Base-by-base conservation (phyloP, 2,113 vertebrate genomes). In the Hippocampus comes region DNA sequence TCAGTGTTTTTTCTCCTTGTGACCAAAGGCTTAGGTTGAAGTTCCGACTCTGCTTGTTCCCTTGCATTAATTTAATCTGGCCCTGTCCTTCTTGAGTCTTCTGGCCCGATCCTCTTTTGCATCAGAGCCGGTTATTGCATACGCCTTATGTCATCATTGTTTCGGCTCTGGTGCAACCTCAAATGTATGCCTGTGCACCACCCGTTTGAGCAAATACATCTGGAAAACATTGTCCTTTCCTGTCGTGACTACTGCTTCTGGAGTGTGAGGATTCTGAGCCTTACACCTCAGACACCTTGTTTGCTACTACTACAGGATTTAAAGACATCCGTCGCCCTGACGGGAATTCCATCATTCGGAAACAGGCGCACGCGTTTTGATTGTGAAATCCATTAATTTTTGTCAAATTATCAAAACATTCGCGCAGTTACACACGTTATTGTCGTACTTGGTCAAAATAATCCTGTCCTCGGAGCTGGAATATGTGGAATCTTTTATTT, bases 61-160 rank as follows among this genome's bases (percentile, higher is more conserved):
- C 84, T 90, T 86, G 90, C 84, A 91, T 91, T 91, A 91, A 87
- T 86, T 78, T 91, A 92, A 92, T 92, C 91, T 90, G 74, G 57
- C 80, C 86, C 86, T 89, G 86, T 89, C 87, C 87, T 89, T 77
- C 86, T 77, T 78, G 71, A 72, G 77, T 80, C 76, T 53, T 75
- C 67, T 60, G 63, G 70, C 72, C 75, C 78, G 80, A 83, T 88
- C 86, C 86, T 82, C 86, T 84, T 83, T 77, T 78, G 78, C 76
- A 73, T 49, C 30, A 83, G 78, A 84, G 83, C 78, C 82, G 81
- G 71, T 88, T 72, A 64, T 63, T 67, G 67, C 74, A 76, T 65
- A 15, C 49, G 65, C 51, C 75, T 76, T 72, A 60, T 74, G 78
- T 85, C 82, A 82, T 84, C 71, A 72, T 68, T 49, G 60, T 55